phyloP scores from a whole-genome alignment of 2,113 vertebrate species.

The Scopus umbretta region DNA sequence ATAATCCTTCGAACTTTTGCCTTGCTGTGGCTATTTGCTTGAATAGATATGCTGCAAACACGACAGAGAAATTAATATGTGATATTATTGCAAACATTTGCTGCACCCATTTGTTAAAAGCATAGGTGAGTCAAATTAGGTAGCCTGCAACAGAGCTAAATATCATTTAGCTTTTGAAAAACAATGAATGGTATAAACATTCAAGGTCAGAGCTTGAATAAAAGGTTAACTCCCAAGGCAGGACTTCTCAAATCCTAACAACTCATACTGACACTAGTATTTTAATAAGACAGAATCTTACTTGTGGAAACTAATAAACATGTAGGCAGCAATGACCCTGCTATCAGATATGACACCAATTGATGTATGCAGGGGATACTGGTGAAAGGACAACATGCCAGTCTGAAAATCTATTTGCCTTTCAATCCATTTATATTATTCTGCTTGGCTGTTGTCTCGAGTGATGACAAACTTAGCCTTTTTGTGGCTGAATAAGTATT shows the following conservation, averaged over 20 bases:
- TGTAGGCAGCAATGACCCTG: not conserved
- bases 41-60: not conserved
- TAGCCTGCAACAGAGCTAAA: not conserved
- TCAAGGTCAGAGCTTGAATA: not conserved
- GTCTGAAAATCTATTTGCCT: not conserved
- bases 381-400: not conserved
- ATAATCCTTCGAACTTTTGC: not conserved
- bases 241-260: not conserved
- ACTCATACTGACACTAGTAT: not conserved
- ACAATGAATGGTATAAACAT: not conserved
- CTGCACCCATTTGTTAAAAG: not conserved
- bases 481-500: not conserved
- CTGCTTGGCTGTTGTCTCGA: not conserved
- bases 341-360: not conserved
- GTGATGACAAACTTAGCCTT: not conserved
- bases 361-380: not conserved
- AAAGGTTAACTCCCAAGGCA: not conserved
- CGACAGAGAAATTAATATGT: not conserved
- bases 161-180: not conserved
- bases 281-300: not conserved
- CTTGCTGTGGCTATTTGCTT: not conserved
- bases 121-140: not conserved
- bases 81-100: not conserved
- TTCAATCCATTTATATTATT: not conserved
- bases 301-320: not conserved